Conservation (phyloP, 2,113 vertebrate species). For the Bos indicus region DNA sequence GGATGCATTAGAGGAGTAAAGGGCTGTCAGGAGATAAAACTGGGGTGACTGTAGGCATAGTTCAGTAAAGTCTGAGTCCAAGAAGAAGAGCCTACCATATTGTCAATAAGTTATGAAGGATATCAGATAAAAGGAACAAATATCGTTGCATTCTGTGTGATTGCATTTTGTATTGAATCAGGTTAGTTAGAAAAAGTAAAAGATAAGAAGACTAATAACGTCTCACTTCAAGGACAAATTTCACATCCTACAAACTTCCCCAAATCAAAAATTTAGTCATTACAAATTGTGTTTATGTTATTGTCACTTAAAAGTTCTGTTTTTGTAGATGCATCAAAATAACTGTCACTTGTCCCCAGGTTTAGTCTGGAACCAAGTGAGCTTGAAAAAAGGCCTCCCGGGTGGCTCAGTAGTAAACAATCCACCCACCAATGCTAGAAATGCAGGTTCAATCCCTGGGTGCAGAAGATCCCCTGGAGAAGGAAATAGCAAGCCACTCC, state of each 20-base stretch:
- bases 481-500: background rate
- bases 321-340: conserved; percentile 9
- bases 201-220: background rate
- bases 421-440: background rate
- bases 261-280: conserved; percentile 12
- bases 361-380: background rate
- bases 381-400: background rate
- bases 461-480: background rate
- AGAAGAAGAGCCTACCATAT: background rate
- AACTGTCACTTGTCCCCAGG: background rate
- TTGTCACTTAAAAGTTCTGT: background rate
- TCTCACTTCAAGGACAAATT: background rate
- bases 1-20: rapidly evolving
- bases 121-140: background rate
- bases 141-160: background rate
- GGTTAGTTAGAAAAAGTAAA: background rate
- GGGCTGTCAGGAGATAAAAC: background rate
- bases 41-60: background rate
- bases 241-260: background rate
- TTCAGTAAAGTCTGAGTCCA: background rate
- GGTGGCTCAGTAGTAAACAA: background rate
- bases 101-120: background rate
- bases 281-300: background rate
- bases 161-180: conserved; percentile 9
- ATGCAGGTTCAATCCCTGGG: background rate